A percentile compares a stretch with the other conserved stretches of the same genome.
These are phyloP conservation scores for Drosophila leonis DNA, from an alignment of 2,888 invertebrate species.

Conservation along the genomic window DNA sequence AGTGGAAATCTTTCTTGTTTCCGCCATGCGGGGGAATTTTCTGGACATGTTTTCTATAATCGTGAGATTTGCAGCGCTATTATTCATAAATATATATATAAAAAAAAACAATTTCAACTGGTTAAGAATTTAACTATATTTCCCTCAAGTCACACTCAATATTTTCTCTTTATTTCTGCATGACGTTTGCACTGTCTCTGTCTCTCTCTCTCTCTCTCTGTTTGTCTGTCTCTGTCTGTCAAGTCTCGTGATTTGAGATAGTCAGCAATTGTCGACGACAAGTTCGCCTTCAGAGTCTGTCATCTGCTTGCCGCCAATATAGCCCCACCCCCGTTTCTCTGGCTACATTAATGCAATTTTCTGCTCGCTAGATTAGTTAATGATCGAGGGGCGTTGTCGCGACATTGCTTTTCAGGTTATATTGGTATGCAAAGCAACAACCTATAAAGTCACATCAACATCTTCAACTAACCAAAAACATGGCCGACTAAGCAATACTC, in stretches of 20 bases:
- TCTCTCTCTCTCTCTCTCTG: too few relatives aligned
- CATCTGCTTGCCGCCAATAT: conserved; percentile 14
- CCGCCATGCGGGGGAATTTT: conserved; percentile 8
- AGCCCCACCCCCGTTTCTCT: conserved; percentile 6
- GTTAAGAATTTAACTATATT: conserved; percentile 10
- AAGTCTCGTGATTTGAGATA: conserved; percentile 68
- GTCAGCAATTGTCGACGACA: conserved; percentile 45
- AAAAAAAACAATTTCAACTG: conserved; percentile 11
- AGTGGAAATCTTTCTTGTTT: conserved; percentile 3
- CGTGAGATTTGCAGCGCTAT: conserved; percentile 2
- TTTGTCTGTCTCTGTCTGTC: not conserved
- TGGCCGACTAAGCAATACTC: not conserved
- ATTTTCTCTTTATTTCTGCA: conserved; percentile 2
- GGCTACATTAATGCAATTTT: conserved; percentile 62
- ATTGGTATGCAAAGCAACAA: conserved; percentile 52
- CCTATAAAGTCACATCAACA: not conserved
- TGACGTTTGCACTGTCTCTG: not conserved
- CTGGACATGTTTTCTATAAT: not conserved
- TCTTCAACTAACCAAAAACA: not conserved
- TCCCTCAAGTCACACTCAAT: not conserved
- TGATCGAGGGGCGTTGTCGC: conserved; percentile 48
- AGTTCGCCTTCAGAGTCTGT: conserved; percentile 18
- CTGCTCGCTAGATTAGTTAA: conserved; percentile 68
- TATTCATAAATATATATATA: conserved; percentile 4
- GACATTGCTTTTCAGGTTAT: conserved; percentile 19